Evolutionary conservation across 92 coral and sea anemone species (phyloP).

Genomic region (Meandrina meandrites): DNA sequence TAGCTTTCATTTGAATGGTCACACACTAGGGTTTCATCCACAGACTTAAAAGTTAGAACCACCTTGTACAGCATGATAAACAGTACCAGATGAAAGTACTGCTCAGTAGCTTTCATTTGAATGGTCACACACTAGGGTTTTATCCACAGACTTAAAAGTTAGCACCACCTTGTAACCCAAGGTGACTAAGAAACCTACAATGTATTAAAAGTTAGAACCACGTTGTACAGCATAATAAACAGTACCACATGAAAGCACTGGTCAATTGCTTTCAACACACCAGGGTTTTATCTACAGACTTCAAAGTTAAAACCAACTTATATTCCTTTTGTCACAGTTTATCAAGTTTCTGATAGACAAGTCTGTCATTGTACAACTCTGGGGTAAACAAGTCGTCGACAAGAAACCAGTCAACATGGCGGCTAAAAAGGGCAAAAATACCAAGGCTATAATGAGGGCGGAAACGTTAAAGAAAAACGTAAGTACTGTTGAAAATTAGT

Average conservation of each 20-base stretch:
- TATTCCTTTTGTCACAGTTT: constrained; percentile 48
- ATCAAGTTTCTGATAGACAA: constrained; percentile 74
- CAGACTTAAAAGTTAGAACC: neutral
- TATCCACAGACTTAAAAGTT: neutral
- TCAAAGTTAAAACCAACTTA: neutral
- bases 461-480: constrained; percentile 75
- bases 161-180: too few species aligned
- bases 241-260: constrained; percentile 3
- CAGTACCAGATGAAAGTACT: constrained; percentile 8
- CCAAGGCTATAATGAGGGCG: constrained; percentile 91
- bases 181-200: too few species aligned
- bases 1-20: neutral
- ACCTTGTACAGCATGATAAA: neutral
- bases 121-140: neutral
- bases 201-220: neutral
- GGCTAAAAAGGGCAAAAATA: constrained; percentile 86
- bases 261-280: neutral
- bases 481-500: neutral
- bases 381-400: constrained; percentile 85
- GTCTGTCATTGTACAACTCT: constrained; percentile 79
- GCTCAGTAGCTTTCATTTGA: neutral
- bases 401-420: constrained; percentile 85
- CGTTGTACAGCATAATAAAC: neutral
- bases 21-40: neutral
- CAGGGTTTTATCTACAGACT: neutral